Base-by-base conservation (phyloP, 2,888 invertebrate species). In the Thymelicus lineola region DNA sequence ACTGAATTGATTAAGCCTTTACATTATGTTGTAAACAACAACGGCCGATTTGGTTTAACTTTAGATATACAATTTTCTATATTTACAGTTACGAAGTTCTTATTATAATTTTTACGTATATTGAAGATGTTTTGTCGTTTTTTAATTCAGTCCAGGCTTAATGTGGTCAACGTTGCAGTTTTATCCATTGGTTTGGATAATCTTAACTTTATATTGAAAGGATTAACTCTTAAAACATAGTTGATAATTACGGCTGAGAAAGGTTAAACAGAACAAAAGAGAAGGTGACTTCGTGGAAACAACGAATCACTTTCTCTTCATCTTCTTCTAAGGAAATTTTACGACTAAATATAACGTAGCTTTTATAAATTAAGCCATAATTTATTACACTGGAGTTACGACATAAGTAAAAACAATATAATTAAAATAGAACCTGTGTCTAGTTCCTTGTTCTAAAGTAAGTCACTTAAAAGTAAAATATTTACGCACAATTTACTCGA, bases 1-100 rank as follows among this genome's bases (percentile, higher is more conserved):
- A 88, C 87, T 84, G 86, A 86, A 81, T 75, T 67, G 69, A 69
- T 63, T 68, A 42, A 57, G 38, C 20, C 9, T 64, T 28, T 38
- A 59, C 69, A 59, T 69, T 58, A 50, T 17, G 17, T 58, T 50
- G 28, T 38, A 63, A 63, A 63, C 46, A 70, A 42, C 45, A 17
- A 48, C 48, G 48, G 48, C 42, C 48, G 50, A 68, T 59, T 15
- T 55, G 28, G 55, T 55, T 55, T 12, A 35, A 14, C 55, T 17
- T 55, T 55, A 35, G 35, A 55, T 53, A 53, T 53, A 35, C 17
- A 55, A 35, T 35, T 55, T 35, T 55, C 12, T 35, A 55, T 14
- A n/a, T n/a, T n/a, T n/a, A 28, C 28, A 28, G 28, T 55, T 35
- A 28, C 35, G 14, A 17, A 55, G 28, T 55, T 53, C 53, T 20